Conservation (phyloP, 2,113 vertebrate species). For the Leptocoma aspasia region DNA sequence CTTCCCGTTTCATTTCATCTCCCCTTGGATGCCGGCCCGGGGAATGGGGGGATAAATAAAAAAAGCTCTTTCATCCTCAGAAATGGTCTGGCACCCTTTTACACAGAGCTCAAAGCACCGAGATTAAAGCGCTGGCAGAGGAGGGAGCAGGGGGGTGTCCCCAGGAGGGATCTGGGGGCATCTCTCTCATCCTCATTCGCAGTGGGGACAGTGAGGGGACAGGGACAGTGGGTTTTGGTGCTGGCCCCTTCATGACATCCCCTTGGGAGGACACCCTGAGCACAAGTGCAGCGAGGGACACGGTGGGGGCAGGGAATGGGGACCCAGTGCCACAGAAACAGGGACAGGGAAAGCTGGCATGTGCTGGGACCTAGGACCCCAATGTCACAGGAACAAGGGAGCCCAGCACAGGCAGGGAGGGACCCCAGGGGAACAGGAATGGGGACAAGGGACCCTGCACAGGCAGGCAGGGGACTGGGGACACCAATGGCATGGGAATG, state of each 20-base stretch:
- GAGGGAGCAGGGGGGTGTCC: neutral
- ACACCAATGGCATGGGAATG: accelerated
- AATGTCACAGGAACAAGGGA: neutral
- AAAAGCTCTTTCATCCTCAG: constrained; percentile 49
- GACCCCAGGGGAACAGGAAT: neutral
- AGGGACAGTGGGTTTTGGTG: accelerated
- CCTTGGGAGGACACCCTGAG: neutral
- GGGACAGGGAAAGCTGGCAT: neutral
- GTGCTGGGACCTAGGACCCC: accelerated
- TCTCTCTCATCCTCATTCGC: accelerated
- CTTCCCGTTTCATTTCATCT: constrained; percentile 49
- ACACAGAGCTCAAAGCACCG: neutral
- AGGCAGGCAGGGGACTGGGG: accelerated
- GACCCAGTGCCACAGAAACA: neutral
- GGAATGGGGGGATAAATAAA: neutral
- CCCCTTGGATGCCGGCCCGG: constrained; percentile 1
- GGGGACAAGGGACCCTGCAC: neutral
- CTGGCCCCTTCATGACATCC: accelerated
- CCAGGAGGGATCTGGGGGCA: neutral
- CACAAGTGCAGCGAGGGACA: accelerated
- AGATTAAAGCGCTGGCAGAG: neutral
- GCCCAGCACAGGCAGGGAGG: neutral
- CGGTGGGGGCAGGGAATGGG: accelerated
- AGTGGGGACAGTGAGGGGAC: neutral
- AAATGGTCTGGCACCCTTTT: constrained; percentile 23